phyloP scores from a whole-genome alignment of 2,888 invertebrate genomes.

The Dasysyrphus tricinctus region DNA sequence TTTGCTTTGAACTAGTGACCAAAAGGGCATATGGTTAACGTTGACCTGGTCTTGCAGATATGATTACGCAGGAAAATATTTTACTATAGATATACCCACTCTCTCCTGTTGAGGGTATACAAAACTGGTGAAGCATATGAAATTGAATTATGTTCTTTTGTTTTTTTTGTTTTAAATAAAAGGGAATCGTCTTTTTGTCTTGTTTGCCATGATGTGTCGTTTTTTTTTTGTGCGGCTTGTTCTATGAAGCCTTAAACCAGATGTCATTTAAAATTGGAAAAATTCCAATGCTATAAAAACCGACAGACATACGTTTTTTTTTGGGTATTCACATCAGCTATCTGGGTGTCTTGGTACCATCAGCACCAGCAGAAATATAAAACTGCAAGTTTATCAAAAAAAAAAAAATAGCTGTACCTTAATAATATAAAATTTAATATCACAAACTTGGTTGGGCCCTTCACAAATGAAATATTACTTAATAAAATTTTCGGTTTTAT shows the following conservation, averaged over 20 bases:
- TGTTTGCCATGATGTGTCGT: neutral
- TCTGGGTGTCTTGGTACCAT: neutral
- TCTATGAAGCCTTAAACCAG: slow-evolving; percentile 32
- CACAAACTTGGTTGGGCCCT: neutral
- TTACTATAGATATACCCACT: neutral
- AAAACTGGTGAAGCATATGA: slow-evolving; percentile 12
- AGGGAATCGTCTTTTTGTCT: neutral
- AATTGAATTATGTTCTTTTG: slow-evolving; percentile 44
- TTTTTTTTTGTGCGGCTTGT: neutral
- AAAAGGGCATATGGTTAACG: slow-evolving; percentile 4
- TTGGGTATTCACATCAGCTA: neutral
- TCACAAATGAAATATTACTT: neutral
- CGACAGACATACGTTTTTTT: slow-evolving; percentile 5
- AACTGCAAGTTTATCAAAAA: slow-evolving; percentile 46
- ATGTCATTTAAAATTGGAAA: slow-evolving; percentile 54
- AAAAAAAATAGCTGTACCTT: slow-evolving; percentile 31
- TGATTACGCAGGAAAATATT: slow-evolving; percentile 38
- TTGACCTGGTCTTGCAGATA: slow-evolving; percentile 20
- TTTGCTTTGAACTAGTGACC: slow-evolving; percentile 33
- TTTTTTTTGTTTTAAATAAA: neutral
- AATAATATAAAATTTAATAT: slow-evolving; percentile 16
- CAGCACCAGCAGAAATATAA: neutral
- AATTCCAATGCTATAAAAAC: slow-evolving; percentile 39
- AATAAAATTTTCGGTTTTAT: neutral
- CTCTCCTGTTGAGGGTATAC: neutral